phyloP scores from a whole-genome alignment of 2,888 invertebrate species.

The Sarcophaga caerulescens region DNA sequence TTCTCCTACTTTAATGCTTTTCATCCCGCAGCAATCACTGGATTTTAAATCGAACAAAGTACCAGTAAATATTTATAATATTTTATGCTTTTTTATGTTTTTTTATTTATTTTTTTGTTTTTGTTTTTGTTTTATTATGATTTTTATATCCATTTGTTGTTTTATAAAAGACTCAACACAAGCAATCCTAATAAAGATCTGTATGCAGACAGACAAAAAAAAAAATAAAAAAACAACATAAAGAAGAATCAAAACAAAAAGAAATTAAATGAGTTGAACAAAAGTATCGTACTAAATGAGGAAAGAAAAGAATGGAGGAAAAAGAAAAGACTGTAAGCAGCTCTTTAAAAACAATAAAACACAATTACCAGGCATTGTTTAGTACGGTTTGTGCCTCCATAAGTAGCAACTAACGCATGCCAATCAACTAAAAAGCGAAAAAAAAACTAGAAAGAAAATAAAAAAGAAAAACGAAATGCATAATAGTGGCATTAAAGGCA shows the following conservation, averaged over 20 bases:
- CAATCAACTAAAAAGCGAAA: slow-evolving; percentile 41
- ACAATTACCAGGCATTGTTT: slow-evolving; percentile 68
- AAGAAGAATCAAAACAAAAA: slow-evolving; percentile 61
- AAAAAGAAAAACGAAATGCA: slow-evolving; percentile 10
- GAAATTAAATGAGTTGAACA: not conserved
- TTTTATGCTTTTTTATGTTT: not conserved
- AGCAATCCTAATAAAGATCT: slow-evolving; percentile 61
- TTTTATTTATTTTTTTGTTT: slow-evolving; percentile 44
- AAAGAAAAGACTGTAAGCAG: slow-evolving; percentile 57
- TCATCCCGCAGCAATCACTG: not conserved
- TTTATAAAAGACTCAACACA: slow-evolving; percentile 50
- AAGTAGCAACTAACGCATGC: slow-evolving; percentile 66
- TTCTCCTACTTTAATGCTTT: not conserved
- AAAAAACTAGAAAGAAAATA: not conserved
- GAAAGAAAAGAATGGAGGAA: not conserved
- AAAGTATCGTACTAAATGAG: slow-evolving; percentile 6
- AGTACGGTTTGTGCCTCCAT: slow-evolving; percentile 56
- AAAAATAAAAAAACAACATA: not conserved
- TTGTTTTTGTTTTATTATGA: slow-evolving; percentile 33
- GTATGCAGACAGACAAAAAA: slow-evolving; percentile 23
- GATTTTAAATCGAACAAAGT: slow-evolving; percentile 44
- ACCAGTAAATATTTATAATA: not conserved
- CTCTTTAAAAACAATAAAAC: slow-evolving; percentile 67
- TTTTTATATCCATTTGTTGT: slow-evolving; percentile 17
- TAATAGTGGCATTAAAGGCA: slow-evolving; percentile 1